Evolutionary conservation across 2,888 invertebrate genomes (phyloP), one percentile per base, ranked within the genome.

Genomic region (Kuschelorhynchus macadamiae): DNA sequence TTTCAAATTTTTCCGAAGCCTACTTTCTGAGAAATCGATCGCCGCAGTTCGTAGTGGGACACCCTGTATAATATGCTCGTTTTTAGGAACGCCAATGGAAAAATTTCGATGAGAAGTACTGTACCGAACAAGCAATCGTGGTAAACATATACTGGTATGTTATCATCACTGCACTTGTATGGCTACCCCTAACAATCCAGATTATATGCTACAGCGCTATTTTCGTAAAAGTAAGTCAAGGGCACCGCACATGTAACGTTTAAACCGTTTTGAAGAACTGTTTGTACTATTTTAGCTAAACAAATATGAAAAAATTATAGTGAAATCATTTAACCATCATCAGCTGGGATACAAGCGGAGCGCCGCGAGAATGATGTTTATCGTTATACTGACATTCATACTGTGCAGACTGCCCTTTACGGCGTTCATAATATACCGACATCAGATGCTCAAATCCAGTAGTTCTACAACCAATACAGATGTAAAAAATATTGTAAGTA

Each of bases 131-230:
- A 70, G 81, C 86, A 0, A 74, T 85, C 0, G 81, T 91, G 11
- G 81, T 91, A 57, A 88, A 89, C 46, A 87, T 91, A 32, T 95
- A 94, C 78, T 95, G 94, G 92, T 91, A 93, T 73, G 88, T 93
- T 20, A 87, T 93, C 2, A 86, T 92, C 16, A 87, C 90, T 0
- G 86, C 93, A 4, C 82, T 94, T 16, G 93, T 94, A 0, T 94
- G 94, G 90, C 79, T 93, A 14, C 95, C 95, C 0, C 82, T 94
- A 18, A 84, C 88, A 0, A 85, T 92, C 0, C 93, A 94, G 91
- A 82, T 90, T 0, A 80, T 91, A n/a, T 90, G 90, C 72, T 92
- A 92, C 75, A 87, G 90, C 5, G 89, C 92, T 49, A 92, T 93
- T 75, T 90, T 91, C 67, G 82, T 87, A 56, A 91, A 90, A 81